Evolutionary conservation across 2,888 invertebrate genomes (phyloP).

Genomic region (Lomographa bimaculata): DNA sequence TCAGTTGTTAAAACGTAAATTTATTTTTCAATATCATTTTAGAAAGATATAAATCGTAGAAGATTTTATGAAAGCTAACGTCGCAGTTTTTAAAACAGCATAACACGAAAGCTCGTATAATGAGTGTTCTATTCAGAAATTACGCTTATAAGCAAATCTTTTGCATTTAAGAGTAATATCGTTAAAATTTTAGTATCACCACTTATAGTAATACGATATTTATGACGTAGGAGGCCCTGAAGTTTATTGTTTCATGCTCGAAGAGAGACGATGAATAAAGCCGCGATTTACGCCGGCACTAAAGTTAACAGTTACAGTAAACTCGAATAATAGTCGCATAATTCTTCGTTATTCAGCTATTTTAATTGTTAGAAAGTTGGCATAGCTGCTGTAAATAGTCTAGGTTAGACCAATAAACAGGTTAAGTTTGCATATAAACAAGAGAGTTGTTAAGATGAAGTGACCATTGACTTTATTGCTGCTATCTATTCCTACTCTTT

Average conservation of each 20-base stretch:
- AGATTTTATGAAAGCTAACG: too few relatives aligned
- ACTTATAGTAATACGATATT: constrained; percentile 76
- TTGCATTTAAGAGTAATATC: constrained; percentile 53
- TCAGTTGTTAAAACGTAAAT: too few relatives aligned
- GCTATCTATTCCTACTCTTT: too few relatives aligned
- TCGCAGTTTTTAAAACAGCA: too few relatives aligned
- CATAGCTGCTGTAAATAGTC: background rate
- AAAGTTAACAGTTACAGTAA: constrained; percentile 56
- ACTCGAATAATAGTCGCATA: constrained; percentile 51
- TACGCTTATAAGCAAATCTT: constrained; percentile 41
- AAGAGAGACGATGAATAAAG: constrained; percentile 65
- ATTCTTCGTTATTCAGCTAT: constrained; percentile 44
- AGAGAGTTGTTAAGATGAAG: too few relatives aligned
- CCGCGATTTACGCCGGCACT: constrained; percentile 63
- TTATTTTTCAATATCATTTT: too few relatives aligned
- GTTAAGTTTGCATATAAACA: too few relatives aligned
- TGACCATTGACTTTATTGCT: too few relatives aligned
- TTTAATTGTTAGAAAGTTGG: constrained; percentile 34
- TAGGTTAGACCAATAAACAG: background rate
- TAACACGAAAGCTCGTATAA: too few relatives aligned
- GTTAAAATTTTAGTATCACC: constrained; percentile 67
- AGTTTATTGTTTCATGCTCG: constrained; percentile 73
- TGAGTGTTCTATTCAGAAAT: constrained; percentile 28
- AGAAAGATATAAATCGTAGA: too few relatives aligned
- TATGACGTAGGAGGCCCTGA: constrained; percentile 60